A percentile compares a stretch with the other conserved stretches of the same genome.
These are phyloP conservation scores for Zygaena filipendulae DNA, from an alignment of 2,888 invertebrate genomes.

Conservation along the genomic window DNA sequence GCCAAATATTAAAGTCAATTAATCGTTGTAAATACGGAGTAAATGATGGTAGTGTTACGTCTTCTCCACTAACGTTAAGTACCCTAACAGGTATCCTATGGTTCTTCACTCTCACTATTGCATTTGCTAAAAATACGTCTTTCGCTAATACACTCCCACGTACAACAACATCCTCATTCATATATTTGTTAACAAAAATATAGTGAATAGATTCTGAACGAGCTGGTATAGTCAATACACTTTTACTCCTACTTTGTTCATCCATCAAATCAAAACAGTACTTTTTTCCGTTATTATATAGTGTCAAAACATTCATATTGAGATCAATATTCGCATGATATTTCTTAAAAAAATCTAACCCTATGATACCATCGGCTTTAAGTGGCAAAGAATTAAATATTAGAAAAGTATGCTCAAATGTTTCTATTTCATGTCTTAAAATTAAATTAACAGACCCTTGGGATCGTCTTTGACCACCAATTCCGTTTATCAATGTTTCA, in stretches of 20 bases:
- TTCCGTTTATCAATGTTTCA: constrained; percentile 3
- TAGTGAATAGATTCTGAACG: constrained; percentile 3
- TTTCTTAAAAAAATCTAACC: constrained; percentile 3
- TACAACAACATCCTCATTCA: constrained; percentile 1
- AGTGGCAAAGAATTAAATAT: constrained; percentile 3
- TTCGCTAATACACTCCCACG: constrained; percentile 1
- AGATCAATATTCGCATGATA: constrained; percentile 4
- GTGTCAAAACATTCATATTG: constrained; percentile 1
- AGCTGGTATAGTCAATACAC: constrained; percentile 2
- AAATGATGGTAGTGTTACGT: neutral
- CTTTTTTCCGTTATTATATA: no score
- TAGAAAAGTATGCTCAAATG: constrained; percentile 2
- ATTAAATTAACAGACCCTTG: constrained; percentile 1
- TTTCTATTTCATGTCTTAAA: neutral
- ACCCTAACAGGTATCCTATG: constrained; percentile 3
- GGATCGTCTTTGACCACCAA: constrained; percentile 5
- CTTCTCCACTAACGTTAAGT: constrained; percentile 1
- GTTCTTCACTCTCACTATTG: constrained; percentile 1
- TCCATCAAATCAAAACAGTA: neutral
- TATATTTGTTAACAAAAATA: neutral
- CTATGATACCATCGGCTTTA: constrained; percentile 4
- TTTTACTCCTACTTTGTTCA: constrained; percentile 1
- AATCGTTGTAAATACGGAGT: no score
- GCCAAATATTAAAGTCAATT: no score
- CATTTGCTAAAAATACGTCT: constrained; percentile 2